Evolutionary conservation across 2,113 vertebrate species (phyloP).

Genomic region (Ovibos moschatus): DNA sequence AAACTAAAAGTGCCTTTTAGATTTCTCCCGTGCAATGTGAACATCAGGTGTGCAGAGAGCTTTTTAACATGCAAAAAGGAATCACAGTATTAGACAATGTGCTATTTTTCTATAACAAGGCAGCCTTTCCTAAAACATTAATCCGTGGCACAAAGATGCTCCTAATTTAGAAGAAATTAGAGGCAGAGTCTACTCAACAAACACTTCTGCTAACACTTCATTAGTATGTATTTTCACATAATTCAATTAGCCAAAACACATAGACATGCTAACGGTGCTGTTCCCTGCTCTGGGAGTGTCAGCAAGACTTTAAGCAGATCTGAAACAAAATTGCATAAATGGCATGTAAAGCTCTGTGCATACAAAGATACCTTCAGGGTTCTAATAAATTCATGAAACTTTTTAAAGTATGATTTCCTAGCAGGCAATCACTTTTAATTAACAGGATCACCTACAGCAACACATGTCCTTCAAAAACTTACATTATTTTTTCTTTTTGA

Average conservation of each 20-base stretch:
- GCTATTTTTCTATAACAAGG: conserved; percentile 45
- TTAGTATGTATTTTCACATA: conserved; percentile 88
- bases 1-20: conserved; percentile 53
- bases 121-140: conserved; percentile 70
- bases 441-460: conserved; percentile 91
- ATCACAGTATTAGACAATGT: conserved; percentile 45
- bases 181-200: conserved; percentile 72
- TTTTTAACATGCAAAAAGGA: conserved; percentile 44
- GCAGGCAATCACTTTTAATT: conserved; percentile 93
- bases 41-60: conserved; percentile 29
- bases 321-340: conserved; percentile 89
- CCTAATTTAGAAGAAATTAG: conserved; percentile 81
- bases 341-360: conserved; percentile 86
- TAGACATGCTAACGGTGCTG: conserved; percentile 77
- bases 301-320: conserved; percentile 85
- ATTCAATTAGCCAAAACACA: conserved; percentile 89
- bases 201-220: conserved; percentile 80
- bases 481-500: conserved; percentile 93
- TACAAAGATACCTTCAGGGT: conserved; percentile 89
- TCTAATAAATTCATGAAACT: conserved; percentile 91
- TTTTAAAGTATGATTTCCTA: conserved; percentile 90
- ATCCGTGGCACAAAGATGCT: conserved; percentile 65
- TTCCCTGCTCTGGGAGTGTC: conserved; percentile 82
- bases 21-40: not conserved
- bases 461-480: conserved; percentile 92